Base-by-base conservation (phyloP, 2,113 vertebrate genomes). In the Apeltes quadracus region DNA sequence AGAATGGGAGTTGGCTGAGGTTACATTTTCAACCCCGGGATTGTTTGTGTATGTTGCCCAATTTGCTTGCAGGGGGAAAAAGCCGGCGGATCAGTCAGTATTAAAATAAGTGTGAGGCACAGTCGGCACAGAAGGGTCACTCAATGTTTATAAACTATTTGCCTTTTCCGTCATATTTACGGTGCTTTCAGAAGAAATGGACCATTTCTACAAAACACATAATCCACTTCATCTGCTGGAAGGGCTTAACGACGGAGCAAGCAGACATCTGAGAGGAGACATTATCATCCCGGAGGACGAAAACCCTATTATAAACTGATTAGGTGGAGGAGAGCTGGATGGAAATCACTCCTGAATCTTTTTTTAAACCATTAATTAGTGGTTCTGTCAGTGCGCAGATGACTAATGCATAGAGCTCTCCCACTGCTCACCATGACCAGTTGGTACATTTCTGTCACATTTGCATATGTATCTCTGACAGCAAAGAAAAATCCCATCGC, bases 311-410 rank as follows among this genome's bases (percentile, higher is more conserved):
- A 92, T 90, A 83, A 90, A 91, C 83, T 88, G 88, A 91, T 92
- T 90, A 91, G 89, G 87, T 85, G 89, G 85, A 90, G 89, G 87
- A 80, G 89, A 87, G 82, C 85, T 76, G 82, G 78, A 86, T 84
- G 81, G 77, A 89, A 90, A 90, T 93, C 84, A 88, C 86, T 90
- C 85, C 66, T 75, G 72, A 76, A 81, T 87, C 87, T 90, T 90
- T 91, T 90, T 87, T 87, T 84, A 84, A 54, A 78, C 85, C 87
- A 85, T 90, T 90, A 93, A 93, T 93, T 92, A 89, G 90, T 86
- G 88, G 76, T 87, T 90, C 84, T 88, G 90, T 90, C 88, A 87
- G 83, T 61, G 75, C 20, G 2, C 63, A 66, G 80, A 89, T 89
- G 87, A 89, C 84, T 90, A 91, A 90, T 90, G 82, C 68, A 20